Evolutionary conservation across 1,140 invertebrate species (phyloP).

Genomic region (Drosophila elegans): DNA sequence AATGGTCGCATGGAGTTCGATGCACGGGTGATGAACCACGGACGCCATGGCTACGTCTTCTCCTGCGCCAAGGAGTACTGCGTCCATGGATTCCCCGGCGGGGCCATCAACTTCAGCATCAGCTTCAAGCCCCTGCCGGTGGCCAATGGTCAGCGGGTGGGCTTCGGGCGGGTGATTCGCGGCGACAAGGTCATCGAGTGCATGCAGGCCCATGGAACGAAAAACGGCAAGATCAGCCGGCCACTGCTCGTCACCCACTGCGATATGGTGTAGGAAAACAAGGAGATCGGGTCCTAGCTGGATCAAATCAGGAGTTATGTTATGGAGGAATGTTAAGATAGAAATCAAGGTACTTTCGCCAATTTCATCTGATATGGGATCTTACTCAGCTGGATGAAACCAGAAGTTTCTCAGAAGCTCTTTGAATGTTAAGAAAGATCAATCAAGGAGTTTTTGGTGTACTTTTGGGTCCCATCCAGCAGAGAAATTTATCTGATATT

Average conservation of each 20-base stretch:
- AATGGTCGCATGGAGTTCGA: slow-evolving; percentile 49
- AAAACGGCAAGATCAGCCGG: slow-evolving; percentile 45
- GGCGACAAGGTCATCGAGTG: slow-evolving; percentile 42
- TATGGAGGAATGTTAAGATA: too few relatives aligned
- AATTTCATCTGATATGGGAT: too few relatives aligned
- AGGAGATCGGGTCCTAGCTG: too few relatives aligned
- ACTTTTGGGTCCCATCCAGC: neutral
- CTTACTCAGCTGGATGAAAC: too few relatives aligned
- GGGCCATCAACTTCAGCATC: slow-evolving; percentile 55
- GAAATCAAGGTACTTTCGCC: too few relatives aligned
- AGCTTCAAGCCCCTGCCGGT: slow-evolving; percentile 56
- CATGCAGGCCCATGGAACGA: slow-evolving; percentile 46
- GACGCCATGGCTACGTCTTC: slow-evolving; percentile 18
- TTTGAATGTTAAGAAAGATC: too few relatives aligned
- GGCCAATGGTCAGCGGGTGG: slow-evolving; percentile 55
- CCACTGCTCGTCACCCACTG: slow-evolving; percentile 44
- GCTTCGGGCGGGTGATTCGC: slow-evolving; percentile 52
- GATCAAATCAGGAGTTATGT: too few relatives aligned
- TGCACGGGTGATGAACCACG: slow-evolving; percentile 43
- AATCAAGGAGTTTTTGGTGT: neutral
- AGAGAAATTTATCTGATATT: neutral
- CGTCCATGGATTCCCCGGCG: slow-evolving; percentile 41
- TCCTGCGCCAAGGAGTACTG: slow-evolving; percentile 55
- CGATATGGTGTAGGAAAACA: slow-evolving; percentile 20
- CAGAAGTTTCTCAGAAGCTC: too few relatives aligned